Base-by-base conservation (phyloP, 2,113 vertebrate genomes). In the Pogonocichla stellata region DNA sequence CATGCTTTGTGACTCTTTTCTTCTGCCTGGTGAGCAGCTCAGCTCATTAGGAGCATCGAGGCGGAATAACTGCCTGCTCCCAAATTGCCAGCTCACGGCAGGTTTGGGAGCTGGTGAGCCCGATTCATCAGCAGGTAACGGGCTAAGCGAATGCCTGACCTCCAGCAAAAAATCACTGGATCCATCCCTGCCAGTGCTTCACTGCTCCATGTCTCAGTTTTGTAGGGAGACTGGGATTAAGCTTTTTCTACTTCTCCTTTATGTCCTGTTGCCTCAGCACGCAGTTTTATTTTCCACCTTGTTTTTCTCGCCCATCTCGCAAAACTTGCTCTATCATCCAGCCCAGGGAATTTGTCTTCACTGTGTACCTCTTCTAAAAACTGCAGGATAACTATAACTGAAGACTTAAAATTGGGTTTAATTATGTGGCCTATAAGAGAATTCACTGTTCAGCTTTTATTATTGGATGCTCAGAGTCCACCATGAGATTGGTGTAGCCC, bases 21-120 rank as follows among this genome's bases (percentile, higher is more conserved):
- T 92, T 92, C 90, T 90, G 92, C 87, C 84, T 3, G 29, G 6
- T 87, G 86, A 95, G 89, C 94, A 80, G 90, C 85, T 85, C 19
- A 6, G 34, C 87, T 90, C 4, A 0, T 82, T 90, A 19, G 65
- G 34, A 47, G 67, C 80, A 77, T 14, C 2, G 6, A 93, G 80
- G 94, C 75, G 48, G 75, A 95, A 88, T 53, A 88, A 51, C 71
- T 19, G 64, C 33, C 74, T 14, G 5, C 29, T 54, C 87, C 80
- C 51, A 34, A 38, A 62, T 43, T 61, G 54, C 87, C 86, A 61
- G 19, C 69, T 92, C 61, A 13, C 0, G 2, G 53, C 78, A 42
- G 42, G 67, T 75, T 70, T 61, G 34, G 81, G 74, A 92, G 85
- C 93, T 86, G 74, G 61, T 95, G 84, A 72, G 43, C 71, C 16